Evolutionary conservation across 2,797 vertebrate species (phyloP), one percentile per base, ranked within the genome.

Genomic region (Etheostoma perlongum): DNA sequence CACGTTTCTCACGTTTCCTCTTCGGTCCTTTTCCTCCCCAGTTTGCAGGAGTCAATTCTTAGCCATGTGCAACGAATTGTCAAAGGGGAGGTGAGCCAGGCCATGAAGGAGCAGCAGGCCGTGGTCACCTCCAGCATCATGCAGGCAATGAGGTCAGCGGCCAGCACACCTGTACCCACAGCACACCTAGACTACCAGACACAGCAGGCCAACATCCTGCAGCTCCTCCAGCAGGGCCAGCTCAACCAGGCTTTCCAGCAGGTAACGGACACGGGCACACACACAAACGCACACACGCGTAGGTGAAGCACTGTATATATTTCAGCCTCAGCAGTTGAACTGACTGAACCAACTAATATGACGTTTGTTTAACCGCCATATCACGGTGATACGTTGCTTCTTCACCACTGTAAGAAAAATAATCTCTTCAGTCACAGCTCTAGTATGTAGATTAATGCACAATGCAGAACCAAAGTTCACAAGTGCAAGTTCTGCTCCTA

Each of bases 241-340:
- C 96, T 99, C 90, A 99, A 99, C 87, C 97, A 99, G 92, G 98
- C 98, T 78, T 99, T 99, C 89, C 97, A 99, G 91, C 97, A 99
- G 97, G 98, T 99, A 94, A 75, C 21, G 44, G 25, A 3, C 60
- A 42, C 72, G 33, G 27, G 59, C 33, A 40, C 27, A 2, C 36
- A 23, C 66, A 6, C 55, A 27, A 7, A 23, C 33, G 25, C 16
- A 48, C 47, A 18, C 19, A 33, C 14, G 23, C 23, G 36, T 4
- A 44, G 5, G 25, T 58, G 57, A 6, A 67, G 15, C 5, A n/a
- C 14, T 54, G 51, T 27, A 42, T 27, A 27, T 27, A 27, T 27
- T 27, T 27, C 27, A 4, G 27, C 27, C 27, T 27, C 5, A 30
- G 30, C 30, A 30, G 30, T 5, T 30, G 5, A 30, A 30, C 30